These are phyloP conservation scores for Eupsilia transversa DNA, from an alignment of 2,888 invertebrate genomes.

Conservation along the genomic window DNA sequence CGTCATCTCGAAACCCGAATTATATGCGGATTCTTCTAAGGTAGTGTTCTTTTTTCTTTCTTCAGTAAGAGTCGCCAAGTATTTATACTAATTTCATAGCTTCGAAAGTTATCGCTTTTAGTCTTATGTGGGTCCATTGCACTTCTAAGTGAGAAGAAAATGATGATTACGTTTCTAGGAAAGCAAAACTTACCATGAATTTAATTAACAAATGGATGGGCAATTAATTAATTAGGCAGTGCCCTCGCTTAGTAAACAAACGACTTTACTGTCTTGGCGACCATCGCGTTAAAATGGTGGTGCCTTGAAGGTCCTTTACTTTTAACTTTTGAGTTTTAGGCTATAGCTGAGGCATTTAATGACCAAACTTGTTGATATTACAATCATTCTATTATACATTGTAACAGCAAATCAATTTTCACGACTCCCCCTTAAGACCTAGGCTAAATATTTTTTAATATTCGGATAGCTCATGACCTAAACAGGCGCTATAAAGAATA, in stretches of 20 bases:
- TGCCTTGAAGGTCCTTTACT: constrained; percentile 2
- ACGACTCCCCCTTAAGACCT: no score
- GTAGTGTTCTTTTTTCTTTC: constrained; percentile 53
- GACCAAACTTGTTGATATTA: neutral
- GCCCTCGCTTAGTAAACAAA: constrained; percentile 73
- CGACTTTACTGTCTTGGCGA: constrained; percentile 53
- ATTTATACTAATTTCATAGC: neutral
- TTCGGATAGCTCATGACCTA: no score
- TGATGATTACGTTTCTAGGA: constrained; percentile 52
- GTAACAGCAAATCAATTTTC: no score
- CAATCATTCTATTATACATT: neutral
- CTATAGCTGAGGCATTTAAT: no score
- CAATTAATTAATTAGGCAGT: constrained; percentile 77
- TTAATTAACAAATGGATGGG: constrained; percentile 78
- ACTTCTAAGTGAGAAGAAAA: constrained; percentile 37
- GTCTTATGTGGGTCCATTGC: no score
- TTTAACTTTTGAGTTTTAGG: neutral
- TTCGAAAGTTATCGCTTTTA: neutral
- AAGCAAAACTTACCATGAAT: constrained; percentile 67
- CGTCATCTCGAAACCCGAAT: constrained; percentile 97
- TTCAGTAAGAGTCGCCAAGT: constrained; percentile 13
- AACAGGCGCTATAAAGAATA: no score
- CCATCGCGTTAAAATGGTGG: constrained; percentile 17
- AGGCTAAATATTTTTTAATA: no score
- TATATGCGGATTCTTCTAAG: constrained; percentile 91